Percentiles rank a stretch among this genome's conserved stretches.
Conservation (phyloP, 2,113 vertebrate genomes). For the Tiliqua scincoides region DNA sequence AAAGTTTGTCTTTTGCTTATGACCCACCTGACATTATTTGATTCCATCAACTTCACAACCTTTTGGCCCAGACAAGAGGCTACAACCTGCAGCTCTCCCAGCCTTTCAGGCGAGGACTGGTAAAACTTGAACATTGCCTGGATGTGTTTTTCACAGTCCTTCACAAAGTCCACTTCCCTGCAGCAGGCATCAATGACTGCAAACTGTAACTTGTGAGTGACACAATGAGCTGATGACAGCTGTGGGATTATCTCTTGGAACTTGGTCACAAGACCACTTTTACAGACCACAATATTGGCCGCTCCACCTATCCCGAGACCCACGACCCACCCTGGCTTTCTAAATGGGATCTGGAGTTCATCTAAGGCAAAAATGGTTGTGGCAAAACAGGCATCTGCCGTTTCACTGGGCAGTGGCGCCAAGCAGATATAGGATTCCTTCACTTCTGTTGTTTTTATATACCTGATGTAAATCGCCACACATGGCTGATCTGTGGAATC, state of each 20-base stretch:
- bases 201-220: constrained; percentile 54
- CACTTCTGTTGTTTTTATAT: constrained; percentile 45
- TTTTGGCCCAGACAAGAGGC: constrained; percentile 37
- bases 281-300: neutral
- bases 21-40: constrained; percentile 41
- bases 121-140: constrained; percentile 57
- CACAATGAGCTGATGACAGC: constrained; percentile 41
- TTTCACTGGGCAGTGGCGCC: constrained; percentile 47
- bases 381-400: constrained; percentile 49
- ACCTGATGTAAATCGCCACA: constrained; percentile 49
- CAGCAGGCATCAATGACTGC: constrained; percentile 36
- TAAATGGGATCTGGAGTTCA: constrained; percentile 58
- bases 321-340: constrained; percentile 59
- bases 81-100: constrained; percentile 13
- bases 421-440: constrained; percentile 54
- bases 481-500: constrained; percentile 29
- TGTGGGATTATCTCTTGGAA: constrained; percentile 46
- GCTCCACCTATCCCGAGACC: constrained; percentile 51
- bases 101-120: constrained; percentile 49
- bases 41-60: constrained; percentile 47
- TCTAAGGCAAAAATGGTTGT: constrained; percentile 51
- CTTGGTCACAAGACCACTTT: constrained; percentile 39
- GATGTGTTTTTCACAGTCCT: constrained; percentile 57
- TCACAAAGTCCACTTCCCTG: constrained; percentile 38
- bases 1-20: constrained; percentile 49